Evolutionary conservation across 2,113 vertebrate species (phyloP).

Genomic region (Hydropotes inermis): DNA sequence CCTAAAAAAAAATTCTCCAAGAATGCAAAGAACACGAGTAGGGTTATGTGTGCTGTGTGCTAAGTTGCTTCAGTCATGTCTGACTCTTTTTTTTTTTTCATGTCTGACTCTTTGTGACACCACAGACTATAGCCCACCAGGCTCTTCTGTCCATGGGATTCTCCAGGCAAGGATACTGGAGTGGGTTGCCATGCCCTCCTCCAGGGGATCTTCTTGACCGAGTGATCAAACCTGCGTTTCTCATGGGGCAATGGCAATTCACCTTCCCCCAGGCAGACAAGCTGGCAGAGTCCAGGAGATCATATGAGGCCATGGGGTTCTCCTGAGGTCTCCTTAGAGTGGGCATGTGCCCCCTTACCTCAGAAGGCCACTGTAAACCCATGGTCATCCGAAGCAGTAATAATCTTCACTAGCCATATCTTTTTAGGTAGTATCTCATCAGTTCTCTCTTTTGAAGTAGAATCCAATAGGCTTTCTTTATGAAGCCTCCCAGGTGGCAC

Average conservation of each 20-base stretch:
- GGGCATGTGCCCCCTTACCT: background rate
- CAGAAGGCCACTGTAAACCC: background rate
- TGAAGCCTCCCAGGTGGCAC: background rate
- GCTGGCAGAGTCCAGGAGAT: background rate
- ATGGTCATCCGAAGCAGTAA: background rate
- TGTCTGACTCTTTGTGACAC: background rate
- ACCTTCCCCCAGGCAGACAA: background rate
- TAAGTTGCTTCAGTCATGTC: background rate
- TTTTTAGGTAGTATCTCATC: background rate
- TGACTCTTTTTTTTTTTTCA: background rate
- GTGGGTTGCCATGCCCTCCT: background rate
- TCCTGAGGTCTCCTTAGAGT: background rate
- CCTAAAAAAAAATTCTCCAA: background rate
- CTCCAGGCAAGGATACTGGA: background rate
- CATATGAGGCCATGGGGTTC: rapidly evolving
- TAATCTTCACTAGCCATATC: background rate
- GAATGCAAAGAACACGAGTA: background rate
- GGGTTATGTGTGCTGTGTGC: background rate
- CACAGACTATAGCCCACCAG: background rate
- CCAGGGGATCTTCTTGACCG: background rate
- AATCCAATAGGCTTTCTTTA: background rate
- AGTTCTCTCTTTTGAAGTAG: background rate
- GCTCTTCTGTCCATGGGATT: background rate
- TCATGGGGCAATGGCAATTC: background rate
- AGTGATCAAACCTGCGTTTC: background rate